Evolutionary conservation across 1,140 invertebrate genomes (phyloP).

Genomic region (Capitella teleta): DNA sequence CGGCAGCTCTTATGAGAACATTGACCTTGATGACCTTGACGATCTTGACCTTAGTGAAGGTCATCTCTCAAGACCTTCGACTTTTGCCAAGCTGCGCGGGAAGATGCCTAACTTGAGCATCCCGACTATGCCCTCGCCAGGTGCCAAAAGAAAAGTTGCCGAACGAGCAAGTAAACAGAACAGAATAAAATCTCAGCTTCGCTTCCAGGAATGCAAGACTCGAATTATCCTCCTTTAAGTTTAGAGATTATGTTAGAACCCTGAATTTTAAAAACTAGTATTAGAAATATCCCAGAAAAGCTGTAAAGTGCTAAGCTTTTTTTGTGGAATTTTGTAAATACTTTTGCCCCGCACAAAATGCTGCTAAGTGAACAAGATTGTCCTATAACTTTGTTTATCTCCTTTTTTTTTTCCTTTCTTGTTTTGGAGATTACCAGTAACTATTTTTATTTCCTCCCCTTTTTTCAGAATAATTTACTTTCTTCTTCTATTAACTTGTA

Average conservation of each 20-base stretch:
- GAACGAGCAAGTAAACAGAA: neutral
- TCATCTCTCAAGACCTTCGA: neutral
- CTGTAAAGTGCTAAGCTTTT: neutral
- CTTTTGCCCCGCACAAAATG: neutral
- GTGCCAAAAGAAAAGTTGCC: neutral
- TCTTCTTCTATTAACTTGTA: too few species aligned
- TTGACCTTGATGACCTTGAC: neutral
- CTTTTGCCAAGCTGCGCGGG: neutral
- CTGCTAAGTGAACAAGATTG: neutral
- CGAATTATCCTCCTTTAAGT: constrained; percentile 5
- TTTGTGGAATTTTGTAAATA: neutral
- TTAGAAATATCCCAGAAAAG: neutral
- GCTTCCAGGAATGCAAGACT: constrained; percentile 1
- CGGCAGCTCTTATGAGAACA: neutral
- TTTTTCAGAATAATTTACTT: too few species aligned
- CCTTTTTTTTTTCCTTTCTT: neutral
- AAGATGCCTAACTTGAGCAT: constrained; percentile 5
- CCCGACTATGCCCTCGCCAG: neutral
- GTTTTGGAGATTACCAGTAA: neutral
- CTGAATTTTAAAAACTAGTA: neutral
- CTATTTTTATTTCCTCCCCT: too few species aligned
- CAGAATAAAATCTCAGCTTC: neutral
- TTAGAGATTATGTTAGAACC: neutral
- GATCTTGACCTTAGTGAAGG: neutral
- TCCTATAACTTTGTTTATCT: neutral